phyloP scores from a whole-genome alignment of 2,113 vertebrate species.

The Hippocampus zosterae region DNA sequence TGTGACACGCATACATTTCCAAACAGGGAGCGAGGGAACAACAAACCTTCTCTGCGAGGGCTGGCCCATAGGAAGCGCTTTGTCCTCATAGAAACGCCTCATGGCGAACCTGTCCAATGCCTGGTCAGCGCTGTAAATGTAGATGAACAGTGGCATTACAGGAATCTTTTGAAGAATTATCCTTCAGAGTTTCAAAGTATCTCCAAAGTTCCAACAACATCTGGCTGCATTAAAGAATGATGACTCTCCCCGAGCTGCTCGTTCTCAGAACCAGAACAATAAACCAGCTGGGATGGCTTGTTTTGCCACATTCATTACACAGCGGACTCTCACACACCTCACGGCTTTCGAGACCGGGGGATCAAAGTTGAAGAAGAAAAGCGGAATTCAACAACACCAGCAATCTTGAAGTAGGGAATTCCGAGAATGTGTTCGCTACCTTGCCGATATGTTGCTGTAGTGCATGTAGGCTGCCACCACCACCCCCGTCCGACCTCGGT shows the following conservation, averaged over 20 bases:
- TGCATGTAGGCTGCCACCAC: conserved; percentile 96
- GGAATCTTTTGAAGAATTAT: not conserved
- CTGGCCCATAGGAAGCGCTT: conserved; percentile 88
- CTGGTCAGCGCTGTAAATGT: conserved; percentile 80
- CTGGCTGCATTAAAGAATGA: conserved; percentile 46
- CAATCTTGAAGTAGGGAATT: not conserved
- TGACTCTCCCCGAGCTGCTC: conserved; percentile 16
- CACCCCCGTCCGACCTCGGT: conserved; percentile 87
- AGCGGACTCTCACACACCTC: not conserved
- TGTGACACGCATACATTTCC: not conserved
- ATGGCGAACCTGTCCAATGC: conserved; percentile 96
- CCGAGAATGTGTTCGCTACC: conserved; percentile 66
- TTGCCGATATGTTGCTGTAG: conserved; percentile 97
- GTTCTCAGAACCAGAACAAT: conserved; percentile 32
- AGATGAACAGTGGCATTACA: not conserved
- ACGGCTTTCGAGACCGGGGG: not conserved
- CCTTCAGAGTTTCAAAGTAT: conserved; percentile 12
- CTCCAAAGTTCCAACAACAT: conserved; percentile 43
- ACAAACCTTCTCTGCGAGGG: conserved; percentile 91
- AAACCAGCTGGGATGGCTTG: conserved; percentile 19
- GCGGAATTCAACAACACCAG: not conserved
- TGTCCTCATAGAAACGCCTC: conserved; percentile 96
- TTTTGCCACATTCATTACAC: conserved; percentile 44
- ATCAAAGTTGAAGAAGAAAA: conserved; percentile 5
- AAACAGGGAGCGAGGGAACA: conserved; percentile 35